A percentile compares a stretch with the other conserved stretches of the same genome.
These are phyloP conservation scores for Calyptommatus sinebrachiatus DNA, from an alignment of 2,113 vertebrate genomes.

Conservation along the genomic window DNA sequence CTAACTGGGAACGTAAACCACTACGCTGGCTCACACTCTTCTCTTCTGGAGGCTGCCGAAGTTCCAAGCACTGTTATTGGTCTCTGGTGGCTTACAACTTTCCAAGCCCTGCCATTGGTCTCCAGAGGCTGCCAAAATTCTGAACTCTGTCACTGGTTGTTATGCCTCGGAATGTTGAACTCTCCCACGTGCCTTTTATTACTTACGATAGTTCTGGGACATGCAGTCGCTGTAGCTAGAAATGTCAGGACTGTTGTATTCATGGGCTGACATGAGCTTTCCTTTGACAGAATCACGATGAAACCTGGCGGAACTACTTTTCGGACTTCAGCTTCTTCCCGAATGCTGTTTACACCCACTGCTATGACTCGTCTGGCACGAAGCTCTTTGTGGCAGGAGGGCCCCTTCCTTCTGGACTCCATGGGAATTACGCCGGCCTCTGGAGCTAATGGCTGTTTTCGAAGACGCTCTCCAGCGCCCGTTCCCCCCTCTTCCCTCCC, in stretches of 20 bases:
- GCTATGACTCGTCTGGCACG: constrained; percentile 95
- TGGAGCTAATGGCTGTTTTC: constrained; percentile 86
- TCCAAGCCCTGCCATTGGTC: too few species aligned
- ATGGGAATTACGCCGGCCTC: constrained; percentile 96
- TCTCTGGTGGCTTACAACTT: too few species aligned
- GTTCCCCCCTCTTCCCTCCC: constrained; percentile 12
- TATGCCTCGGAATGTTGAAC: too few species aligned
- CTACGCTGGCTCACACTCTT: too few species aligned
- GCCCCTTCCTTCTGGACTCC: constrained; percentile 94
- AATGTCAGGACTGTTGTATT: background rate
- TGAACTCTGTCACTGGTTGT: too few species aligned
- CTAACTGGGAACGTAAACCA: too few species aligned
- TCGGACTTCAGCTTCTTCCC: constrained; percentile 95
- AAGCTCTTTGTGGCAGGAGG: constrained; percentile 98
- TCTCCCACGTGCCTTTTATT: too few species aligned
- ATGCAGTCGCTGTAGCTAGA: background rate
- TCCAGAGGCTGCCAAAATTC: too few species aligned
- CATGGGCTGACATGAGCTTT: constrained; percentile 34
- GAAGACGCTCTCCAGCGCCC: constrained; percentile 68
- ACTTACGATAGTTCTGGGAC: too few species aligned
- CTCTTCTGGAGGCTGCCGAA: too few species aligned
- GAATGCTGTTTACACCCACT: constrained; percentile 98
- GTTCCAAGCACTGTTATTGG: too few species aligned
- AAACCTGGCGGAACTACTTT: constrained; percentile 99
- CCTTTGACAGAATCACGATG: constrained; percentile 87